Base-by-base conservation (phyloP, 1,140 invertebrate genomes). In the Lepidostoma basale region DNA sequence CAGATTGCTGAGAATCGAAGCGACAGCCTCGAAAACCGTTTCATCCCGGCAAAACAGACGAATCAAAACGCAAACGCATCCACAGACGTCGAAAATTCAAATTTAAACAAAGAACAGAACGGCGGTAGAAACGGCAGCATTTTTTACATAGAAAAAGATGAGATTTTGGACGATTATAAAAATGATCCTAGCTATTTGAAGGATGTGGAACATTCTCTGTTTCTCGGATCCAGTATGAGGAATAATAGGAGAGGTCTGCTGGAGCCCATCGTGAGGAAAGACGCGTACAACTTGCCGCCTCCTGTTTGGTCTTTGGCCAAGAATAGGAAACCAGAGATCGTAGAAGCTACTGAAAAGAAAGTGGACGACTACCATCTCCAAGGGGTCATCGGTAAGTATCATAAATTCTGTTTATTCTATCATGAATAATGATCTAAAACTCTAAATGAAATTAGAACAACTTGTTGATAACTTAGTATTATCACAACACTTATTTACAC, bases 301-400 rank as follows among this genome's bases (percentile, higher is more conserved):
- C 78, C 79, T 0, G 65, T 74, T 9, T 83, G 82, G 82, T 80
- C 80, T 0, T 65, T 83, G 14, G 82, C 82, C 1, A 82, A 82
- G 69, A 80, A 47, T 63, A 68, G 16, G 10, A 69, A 62, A 2
- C 58, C 62, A 22, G 22, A 5, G 18, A 40, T 12, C 10, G 25
- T 22, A n/a, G 23, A 60, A 36, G 33, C 54, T 23, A 14, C 10
- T 5, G 30, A 56, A 25, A 67, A 63, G 33, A 67, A 71, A n/a
- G 28, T 22, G 12, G 65, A 28, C 8, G 63, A 73, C n/a, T 73
- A 69, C 42, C 62, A 73, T 12, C 47, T 73, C 18, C 70, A 73
- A 67, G 70, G 70, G 26, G 70, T 73, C 20, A 67, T 73, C 20
- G 70, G 70, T 73, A 18, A 69, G 39, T 12, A 49, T 33, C 60